A percentile compares a stretch with the other conserved stretches of the same genome.
phyloP scores from a whole-genome alignment of 1,140 invertebrate species.

The Adelges cooleyi region DNA sequence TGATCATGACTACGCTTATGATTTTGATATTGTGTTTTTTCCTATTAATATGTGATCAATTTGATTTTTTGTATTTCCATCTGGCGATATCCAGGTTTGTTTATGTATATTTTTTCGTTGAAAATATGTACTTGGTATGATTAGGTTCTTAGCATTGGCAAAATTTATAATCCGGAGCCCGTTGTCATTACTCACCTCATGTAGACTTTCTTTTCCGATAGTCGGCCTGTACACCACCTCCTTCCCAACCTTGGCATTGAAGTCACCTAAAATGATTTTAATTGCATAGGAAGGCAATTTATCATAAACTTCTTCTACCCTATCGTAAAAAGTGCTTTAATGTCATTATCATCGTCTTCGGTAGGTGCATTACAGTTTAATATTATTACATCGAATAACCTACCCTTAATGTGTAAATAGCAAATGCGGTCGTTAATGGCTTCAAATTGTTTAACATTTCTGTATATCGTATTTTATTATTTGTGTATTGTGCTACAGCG shows the following conservation, averaged over 20 bases:
- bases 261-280: slow-evolving; percentile 20
- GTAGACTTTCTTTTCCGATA: slow-evolving; percentile 5
- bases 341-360: not conserved
- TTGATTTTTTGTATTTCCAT: not conserved
- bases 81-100: not conserved
- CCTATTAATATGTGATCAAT: slow-evolving; percentile 14
- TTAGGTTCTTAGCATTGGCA: not conserved
- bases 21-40: not conserved
- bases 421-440: not conserved
- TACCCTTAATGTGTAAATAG: not conserved
- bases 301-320: not conserved
- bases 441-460: not conserved
- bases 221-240: slow-evolving; percentile 11
- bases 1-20: not conserved
- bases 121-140: not conserved
- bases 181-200: not conserved
- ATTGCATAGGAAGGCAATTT: not conserved
- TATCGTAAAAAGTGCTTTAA: not conserved
- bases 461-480: too few species aligned
- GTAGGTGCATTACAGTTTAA: not conserved
- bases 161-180: not conserved
- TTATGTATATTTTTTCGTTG: not conserved
- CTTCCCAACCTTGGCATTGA: slow-evolving; percentile 16
- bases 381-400: not conserved
- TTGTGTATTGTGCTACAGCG: too few species aligned